Evolutionary conservation across 2,113 vertebrate genomes (phyloP).

Genomic region (Syngnathoides biaculeatus): DNA sequence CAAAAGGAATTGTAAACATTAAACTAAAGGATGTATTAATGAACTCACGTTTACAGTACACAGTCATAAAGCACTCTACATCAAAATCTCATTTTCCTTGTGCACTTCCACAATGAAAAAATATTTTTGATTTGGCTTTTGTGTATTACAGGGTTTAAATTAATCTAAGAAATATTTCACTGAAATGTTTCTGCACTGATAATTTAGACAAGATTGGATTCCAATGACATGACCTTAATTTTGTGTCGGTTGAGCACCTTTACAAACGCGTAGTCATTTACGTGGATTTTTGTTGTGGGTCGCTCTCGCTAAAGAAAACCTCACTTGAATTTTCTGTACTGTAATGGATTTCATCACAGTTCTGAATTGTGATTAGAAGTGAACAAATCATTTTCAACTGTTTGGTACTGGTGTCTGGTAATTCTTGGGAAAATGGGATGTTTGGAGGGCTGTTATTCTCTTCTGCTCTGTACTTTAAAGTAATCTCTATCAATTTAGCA

Average conservation of each 20-base stretch:
- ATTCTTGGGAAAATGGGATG: neutral
- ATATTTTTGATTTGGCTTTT: too few species aligned
- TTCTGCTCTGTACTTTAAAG: neutral
- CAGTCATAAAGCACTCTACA: too few species aligned
- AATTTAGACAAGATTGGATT: too few species aligned
- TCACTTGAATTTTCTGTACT: neutral
- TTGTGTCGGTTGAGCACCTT: neutral
- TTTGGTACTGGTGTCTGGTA: neutral
- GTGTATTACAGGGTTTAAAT: neutral
- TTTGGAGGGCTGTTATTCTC: neutral
- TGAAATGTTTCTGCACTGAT: too few species aligned
- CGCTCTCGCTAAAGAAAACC: neutral
- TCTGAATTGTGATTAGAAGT: neutral
- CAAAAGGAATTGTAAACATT: too few species aligned
- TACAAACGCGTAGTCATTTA: neutral
- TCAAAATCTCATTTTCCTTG: too few species aligned
- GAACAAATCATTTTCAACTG: neutral
- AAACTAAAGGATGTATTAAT: too few species aligned
- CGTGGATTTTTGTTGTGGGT: neutral
- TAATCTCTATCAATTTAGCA: constrained; percentile 25
- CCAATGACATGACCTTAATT: neutral
- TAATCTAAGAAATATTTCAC: too few species aligned
- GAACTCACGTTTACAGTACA: too few species aligned
- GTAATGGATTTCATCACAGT: neutral
- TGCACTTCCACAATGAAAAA: too few species aligned